Percentiles rank a stretch among this genome's conserved stretches.
These are phyloP conservation scores for Tortrix viridana DNA, from an alignment of 2,888 invertebrate species.

Conservation along the genomic window DNA sequence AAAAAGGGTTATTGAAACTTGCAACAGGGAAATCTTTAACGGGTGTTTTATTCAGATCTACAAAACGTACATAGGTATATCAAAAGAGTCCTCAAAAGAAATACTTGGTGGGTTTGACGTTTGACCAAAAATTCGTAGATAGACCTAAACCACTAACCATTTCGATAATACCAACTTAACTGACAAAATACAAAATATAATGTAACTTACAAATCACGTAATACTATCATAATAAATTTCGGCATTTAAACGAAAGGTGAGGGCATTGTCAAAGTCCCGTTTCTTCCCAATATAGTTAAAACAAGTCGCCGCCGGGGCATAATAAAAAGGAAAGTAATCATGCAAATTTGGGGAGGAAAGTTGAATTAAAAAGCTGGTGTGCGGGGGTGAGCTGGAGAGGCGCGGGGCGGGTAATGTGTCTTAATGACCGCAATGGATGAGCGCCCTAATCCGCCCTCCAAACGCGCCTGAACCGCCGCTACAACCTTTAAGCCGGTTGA, in stretches of 20 bases:
- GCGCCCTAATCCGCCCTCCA: slow-evolving; percentile 71
- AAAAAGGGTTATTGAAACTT: not conserved
- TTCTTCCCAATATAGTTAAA: slow-evolving; percentile 43
- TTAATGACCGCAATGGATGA: slow-evolving; percentile 84
- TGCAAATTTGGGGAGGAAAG: slow-evolving; percentile 83
- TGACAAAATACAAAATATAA: too few relatives aligned
- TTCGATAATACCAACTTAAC: too few relatives aligned
- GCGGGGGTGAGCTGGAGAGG: slow-evolving; percentile 44
- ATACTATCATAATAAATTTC: slow-evolving; percentile 3
- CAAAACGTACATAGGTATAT: too few relatives aligned
- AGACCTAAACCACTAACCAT: too few relatives aligned
- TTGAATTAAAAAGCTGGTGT: slow-evolving; percentile 82
- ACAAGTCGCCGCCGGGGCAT: slow-evolving; percentile 60
- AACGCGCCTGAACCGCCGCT: slow-evolving; percentile 48
- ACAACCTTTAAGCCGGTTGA: slow-evolving; percentile 55
- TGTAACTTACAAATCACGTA: too few relatives aligned
- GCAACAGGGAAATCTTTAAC: too few relatives aligned
- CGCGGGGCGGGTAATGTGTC: slow-evolving; percentile 72
- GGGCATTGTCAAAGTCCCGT: slow-evolving; percentile 14
- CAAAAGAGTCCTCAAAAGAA: too few relatives aligned
- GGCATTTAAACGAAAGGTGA: not conserved
- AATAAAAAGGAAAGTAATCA: slow-evolving; percentile 85
- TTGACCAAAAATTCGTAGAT: too few relatives aligned
- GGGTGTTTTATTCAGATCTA: too few relatives aligned
- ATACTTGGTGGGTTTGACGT: too few relatives aligned